Evolutionary conservation across 2,113 vertebrate genomes (phyloP).

Genomic region (Sus scrofa): DNA sequence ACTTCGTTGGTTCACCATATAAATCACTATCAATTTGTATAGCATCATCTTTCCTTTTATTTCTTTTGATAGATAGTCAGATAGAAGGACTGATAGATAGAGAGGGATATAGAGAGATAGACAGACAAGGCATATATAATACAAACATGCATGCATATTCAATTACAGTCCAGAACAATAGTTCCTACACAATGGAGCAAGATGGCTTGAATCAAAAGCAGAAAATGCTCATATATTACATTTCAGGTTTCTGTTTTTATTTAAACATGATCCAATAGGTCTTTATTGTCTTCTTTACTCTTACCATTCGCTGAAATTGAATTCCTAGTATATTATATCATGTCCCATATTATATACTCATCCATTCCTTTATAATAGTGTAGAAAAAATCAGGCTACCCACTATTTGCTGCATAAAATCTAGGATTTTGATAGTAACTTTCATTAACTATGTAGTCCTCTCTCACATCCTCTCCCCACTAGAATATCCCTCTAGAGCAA

Average conservation of each 20-base stretch:
- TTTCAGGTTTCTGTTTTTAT: background rate
- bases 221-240: background rate
- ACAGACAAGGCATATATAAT: background rate
- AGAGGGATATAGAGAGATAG: background rate
- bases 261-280: background rate
- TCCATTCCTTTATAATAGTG: background rate
- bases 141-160: background rate
- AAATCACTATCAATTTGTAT: background rate
- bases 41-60: background rate
- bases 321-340: background rate
- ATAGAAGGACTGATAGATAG: background rate
- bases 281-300: background rate
- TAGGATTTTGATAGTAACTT: background rate
- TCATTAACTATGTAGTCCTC: background rate
- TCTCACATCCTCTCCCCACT: background rate
- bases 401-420: background rate
- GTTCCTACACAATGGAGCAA: background rate
- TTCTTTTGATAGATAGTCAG: background rate
- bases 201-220: background rate
- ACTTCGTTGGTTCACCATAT: background rate
- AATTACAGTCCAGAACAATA: background rate
- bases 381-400: background rate
- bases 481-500: background rate
- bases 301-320: background rate
- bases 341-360: background rate